Evolutionary conservation across 2,888 invertebrate species (phyloP), one percentile per base, ranked within the genome.

Genomic region (Erebia epiphron): DNA sequence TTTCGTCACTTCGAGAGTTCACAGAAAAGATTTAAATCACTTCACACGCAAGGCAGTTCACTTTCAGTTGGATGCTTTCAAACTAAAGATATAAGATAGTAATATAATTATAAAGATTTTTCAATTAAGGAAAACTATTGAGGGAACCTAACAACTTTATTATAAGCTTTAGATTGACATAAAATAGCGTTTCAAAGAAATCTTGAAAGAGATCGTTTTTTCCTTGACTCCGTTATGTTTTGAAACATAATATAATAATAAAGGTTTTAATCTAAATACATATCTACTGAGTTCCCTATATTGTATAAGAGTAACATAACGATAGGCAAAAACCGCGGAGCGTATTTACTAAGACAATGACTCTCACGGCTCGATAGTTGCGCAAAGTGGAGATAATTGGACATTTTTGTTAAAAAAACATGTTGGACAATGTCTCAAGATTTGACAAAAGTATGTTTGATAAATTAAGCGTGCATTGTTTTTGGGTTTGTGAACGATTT

Each of bases 361-460:
- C 41, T 74, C 73, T 68, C 74, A 72, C 68, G 68, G 67, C 50
- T 64, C 46, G 50, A 18, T 43, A 62, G 84, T 90, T 90, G 86
- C 90, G 90, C 87, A 90, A 90, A 86, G 80, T 78, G 79, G 79
- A 78, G 80, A 79, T 85, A 87, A 89, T 89, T 89, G 88, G 80
- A 75, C 79, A 79, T 65, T 67, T 71, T 69, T 21, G 21, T 52
- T 52, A 56, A 65, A 57, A 68, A 69, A 67, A 64, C 50, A 62
- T 54, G 64, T 73, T 50, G 68, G 73, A 70, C 73, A 73, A 70
- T 73, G 67, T 70, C 67, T 70, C 18, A 63, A 72, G 67, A 67
- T 67, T 73, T 66, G 68, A 73, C 68, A 66, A 66, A n/a, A 70
- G 65, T 73, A 56, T 63, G 21, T 58, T n/a, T 52, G 60, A 71